Evolutionary conservation across 2,113 vertebrate genomes (phyloP).

Genomic region (Chelonoidis abingdonii): DNA sequence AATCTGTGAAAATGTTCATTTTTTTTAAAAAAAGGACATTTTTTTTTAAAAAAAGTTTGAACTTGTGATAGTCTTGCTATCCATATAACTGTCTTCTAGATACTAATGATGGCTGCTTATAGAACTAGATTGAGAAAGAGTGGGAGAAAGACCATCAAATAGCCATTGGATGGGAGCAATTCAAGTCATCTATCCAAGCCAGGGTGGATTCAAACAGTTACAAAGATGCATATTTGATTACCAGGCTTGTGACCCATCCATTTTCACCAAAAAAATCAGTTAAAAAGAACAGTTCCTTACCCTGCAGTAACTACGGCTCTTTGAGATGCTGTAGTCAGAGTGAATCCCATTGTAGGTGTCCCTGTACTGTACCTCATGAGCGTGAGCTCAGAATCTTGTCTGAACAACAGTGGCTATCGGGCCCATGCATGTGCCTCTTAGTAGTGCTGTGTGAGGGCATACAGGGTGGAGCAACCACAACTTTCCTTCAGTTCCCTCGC

Average conservation of each 20-base stretch:
- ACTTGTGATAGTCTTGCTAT: neutral
- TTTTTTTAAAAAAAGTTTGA: too few relatives aligned
- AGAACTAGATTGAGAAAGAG: neutral
- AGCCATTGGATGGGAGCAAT: neutral
- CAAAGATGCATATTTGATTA: neutral
- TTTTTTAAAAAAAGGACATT: too few relatives aligned
- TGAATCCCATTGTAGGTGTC: neutral
- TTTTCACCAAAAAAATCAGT: neutral
- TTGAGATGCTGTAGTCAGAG: neutral
- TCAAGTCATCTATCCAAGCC: fast-evolving
- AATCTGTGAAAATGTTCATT: too few relatives aligned
- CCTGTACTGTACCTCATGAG: neutral
- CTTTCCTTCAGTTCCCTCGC: neutral
- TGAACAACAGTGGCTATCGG: neutral
- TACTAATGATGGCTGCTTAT: fast-evolving
- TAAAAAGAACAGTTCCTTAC: neutral
- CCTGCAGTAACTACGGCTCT: neutral
- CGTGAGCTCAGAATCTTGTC: neutral
- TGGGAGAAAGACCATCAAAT: neutral
- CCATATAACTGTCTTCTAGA: neutral
- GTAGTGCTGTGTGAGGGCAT: neutral
- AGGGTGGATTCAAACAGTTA: neutral
- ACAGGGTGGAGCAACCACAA: neutral
- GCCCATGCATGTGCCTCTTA: neutral
- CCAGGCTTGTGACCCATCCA: neutral